Base-by-base conservation (phyloP, 1,140 invertebrate species). In the Delia radicum region DNA sequence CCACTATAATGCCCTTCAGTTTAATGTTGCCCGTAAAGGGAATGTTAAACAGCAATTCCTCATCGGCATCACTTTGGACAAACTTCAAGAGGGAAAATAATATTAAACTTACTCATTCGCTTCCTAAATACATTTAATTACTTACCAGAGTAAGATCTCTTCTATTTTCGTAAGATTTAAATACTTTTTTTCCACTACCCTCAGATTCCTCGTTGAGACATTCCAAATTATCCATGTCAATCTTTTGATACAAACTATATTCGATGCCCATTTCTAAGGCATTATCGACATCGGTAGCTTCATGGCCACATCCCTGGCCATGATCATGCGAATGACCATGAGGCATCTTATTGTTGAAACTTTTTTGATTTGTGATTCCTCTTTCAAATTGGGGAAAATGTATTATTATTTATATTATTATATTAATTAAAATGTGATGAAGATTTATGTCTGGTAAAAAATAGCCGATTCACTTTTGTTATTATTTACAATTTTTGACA, bases 21-120 rank as follows among this genome's bases (percentile, higher is more conserved):
- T 98, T 98, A 1, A 99, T 90, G 89, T 95, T 95, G 24, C 96
- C 97, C 61, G 95, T 96, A 84, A 98, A 98, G 75, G 96, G 96
- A 81, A 99, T 96, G 87, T 98, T 98, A 83, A 98, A 96, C 0
- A 98, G 87, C 5, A 99, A 87, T 88, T 98, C 97, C 87, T 95
- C 93, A 89, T 98, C 97, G 12, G 91, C 92, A 90, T 98, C 96
- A 89, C 96, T 98, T 88, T 98, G 93, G 0, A 98, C 97, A 90
- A 88, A 96, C 94, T 98, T 85, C 21, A 88, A 88, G 31, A 21
- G 3, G 15, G 28, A 65, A 69, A 69, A 24, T 26, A 62, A 62
- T 2, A 3, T 12, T 21, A 27, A 62, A 12, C 3, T 33, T 21
- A 10, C 65, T 15, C 7, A 62, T 10, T 18, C 21, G 21, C 2